A percentile compares a stretch with the other conserved stretches of the same genome.
These are phyloP conservation scores for Enoplosus armatus DNA, from an alignment of 2,797 vertebrate species.

Conservation along the genomic window DNA sequence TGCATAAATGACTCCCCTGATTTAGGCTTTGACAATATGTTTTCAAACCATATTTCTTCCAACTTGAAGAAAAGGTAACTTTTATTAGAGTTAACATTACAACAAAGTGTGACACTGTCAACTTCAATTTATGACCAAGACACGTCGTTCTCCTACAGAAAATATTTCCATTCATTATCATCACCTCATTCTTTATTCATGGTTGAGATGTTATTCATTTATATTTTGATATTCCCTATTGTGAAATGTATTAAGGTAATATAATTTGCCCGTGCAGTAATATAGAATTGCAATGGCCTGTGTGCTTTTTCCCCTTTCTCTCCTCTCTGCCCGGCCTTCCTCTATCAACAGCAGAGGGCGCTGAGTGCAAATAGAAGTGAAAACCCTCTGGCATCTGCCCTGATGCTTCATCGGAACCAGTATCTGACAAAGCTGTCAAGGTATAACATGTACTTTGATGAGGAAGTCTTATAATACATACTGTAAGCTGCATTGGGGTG, in stretches of 20 bases:
- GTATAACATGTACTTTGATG: not conserved
- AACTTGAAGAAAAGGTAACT: not conserved
- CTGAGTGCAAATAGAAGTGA: conserved; percentile 1
- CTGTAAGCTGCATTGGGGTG: not conserved
- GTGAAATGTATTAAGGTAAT: not conserved
- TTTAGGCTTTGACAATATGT: not conserved
- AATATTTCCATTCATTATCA: not conserved
- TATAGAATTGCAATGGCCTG: no score
- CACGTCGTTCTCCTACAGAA: not conserved
- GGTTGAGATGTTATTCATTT: not conserved
- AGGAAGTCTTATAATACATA: not conserved
- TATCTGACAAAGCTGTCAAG: not conserved
- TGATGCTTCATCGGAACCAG: not conserved
- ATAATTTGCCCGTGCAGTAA: not conserved
- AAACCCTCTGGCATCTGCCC: not conserved
- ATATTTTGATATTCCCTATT: not conserved
- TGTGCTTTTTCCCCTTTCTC: not conserved
- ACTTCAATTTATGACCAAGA: not conserved
- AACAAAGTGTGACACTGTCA: not conserved
- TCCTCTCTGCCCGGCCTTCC: not conserved
- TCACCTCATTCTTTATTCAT: not conserved
- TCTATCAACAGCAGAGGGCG: conserved; percentile 54
- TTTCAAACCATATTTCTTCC: not conserved
- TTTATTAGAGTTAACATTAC: not conserved
- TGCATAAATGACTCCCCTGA: no score